These are phyloP conservation scores for Bergia sp. DNA, from an alignment of 92 coral and sea anemone genomes.

Conservation along the genomic window DNA sequence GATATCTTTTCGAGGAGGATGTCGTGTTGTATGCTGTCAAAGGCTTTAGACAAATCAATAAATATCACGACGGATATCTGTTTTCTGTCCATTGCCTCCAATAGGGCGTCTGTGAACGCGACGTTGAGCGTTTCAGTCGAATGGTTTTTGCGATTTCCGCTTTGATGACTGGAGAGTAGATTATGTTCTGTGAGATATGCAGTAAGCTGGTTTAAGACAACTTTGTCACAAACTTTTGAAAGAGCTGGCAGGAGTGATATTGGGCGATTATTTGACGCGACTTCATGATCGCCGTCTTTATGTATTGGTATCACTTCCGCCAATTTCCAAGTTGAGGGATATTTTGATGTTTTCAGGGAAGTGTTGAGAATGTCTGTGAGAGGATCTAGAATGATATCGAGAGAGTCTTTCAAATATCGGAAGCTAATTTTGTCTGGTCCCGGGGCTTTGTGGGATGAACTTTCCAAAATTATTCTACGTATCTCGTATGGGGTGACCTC, in stretches of 20 bases:
- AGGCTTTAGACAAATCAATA: neutral
- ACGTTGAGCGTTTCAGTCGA: neutral
- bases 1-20: too few species aligned
- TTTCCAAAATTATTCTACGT: too few species aligned
- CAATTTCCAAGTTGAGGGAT: neutral
- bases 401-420: too few species aligned
- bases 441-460: too few species aligned
- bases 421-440: too few species aligned
- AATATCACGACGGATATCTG: neutral
- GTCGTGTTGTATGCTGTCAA: too few species aligned
- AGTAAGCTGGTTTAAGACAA: neutral
- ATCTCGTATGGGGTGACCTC: too few species aligned
- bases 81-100: neutral
- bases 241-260: neutral
- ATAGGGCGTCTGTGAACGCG: neutral
- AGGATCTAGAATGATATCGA: too few species aligned
- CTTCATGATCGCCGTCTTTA: neutral
- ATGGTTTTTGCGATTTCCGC: neutral
- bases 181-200: neutral
- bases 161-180: neutral
- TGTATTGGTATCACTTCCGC: neutral
- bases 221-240: neutral
- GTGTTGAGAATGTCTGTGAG: slow-evolving; percentile 20
- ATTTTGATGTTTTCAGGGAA: neutral
- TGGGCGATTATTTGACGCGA: neutral